Conservation (phyloP, 2,797 vertebrate genomes). For the Petrocephalus sullivani region DNA sequence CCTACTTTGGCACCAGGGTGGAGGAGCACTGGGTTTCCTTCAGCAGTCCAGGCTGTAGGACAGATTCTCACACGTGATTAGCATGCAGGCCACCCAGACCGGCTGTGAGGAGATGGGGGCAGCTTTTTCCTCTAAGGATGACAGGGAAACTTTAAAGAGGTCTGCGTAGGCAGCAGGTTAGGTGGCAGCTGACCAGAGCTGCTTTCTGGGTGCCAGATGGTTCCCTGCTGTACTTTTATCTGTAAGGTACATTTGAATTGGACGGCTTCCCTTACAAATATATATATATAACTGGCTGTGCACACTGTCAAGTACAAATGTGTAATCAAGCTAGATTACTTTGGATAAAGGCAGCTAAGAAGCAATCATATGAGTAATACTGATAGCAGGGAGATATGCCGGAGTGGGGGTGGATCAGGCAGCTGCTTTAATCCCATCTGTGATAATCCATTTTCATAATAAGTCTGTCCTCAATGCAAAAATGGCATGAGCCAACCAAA, state of each 20-base stretch:
- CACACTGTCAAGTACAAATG: not conserved
- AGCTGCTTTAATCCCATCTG: not conserved
- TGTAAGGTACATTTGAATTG: not conserved
- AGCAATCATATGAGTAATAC: slow-evolving; percentile 11
- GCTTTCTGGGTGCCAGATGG: not conserved
- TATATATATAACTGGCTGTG: not conserved
- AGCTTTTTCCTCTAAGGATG: not conserved
- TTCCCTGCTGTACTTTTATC: not conserved
- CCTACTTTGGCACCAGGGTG: not conserved
- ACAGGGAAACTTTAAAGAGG: slow-evolving; percentile 2
- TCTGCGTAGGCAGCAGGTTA: not conserved
- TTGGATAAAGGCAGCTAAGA: not conserved
- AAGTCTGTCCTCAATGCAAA: not conserved
- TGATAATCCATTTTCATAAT: not conserved
- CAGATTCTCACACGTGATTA: not conserved
- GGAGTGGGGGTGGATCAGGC: not conserved
- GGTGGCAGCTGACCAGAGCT: not conserved
- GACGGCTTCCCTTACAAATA: not conserved
- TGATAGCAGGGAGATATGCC: not conserved
- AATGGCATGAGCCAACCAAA: not conserved
- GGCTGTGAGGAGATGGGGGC: not conserved
- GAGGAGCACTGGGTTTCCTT: not conserved
- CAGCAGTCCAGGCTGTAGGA: not conserved
- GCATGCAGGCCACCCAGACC: not conserved
- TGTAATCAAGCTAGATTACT: not conserved